Evolutionary conservation across 2,888 invertebrate species (phyloP).

Genomic region (Volucella zonaria): DNA sequence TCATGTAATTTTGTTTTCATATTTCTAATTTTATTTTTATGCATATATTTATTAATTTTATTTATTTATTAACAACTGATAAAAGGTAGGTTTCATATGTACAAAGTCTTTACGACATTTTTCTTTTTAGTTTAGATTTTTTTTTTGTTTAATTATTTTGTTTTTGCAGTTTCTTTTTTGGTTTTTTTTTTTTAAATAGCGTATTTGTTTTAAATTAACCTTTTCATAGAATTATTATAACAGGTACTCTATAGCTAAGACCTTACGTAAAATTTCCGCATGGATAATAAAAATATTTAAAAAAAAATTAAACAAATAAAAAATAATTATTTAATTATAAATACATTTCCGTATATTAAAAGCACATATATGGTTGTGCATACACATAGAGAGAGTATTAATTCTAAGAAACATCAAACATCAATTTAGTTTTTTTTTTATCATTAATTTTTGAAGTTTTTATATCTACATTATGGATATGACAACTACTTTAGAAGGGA

Average conservation of each 20-base stretch:
- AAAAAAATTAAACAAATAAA: constrained; percentile 15
- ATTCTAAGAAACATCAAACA: constrained; percentile 30
- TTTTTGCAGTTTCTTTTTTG: constrained; percentile 41
- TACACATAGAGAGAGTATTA: constrained; percentile 30
- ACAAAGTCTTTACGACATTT: constrained; percentile 51
- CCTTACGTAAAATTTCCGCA: constrained; percentile 77
- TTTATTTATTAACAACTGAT: constrained; percentile 49
- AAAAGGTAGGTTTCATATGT: constrained; percentile 63
- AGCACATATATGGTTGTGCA: constrained; percentile 43
- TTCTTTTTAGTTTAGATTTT: constrained; percentile 28
- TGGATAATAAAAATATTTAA: constrained; percentile 56
- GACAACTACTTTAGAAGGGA: no score
- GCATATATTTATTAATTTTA: constrained; percentile 44
- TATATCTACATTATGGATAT: not conserved
- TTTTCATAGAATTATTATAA: constrained; percentile 76
- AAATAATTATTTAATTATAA: no score
- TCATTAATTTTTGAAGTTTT: constrained; percentile 1
- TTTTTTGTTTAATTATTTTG: constrained; percentile 14
- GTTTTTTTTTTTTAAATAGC: constrained; percentile 44
- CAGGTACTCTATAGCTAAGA: constrained; percentile 84
- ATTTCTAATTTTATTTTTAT: constrained; percentile 11
- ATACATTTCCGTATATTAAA: constrained; percentile 36
- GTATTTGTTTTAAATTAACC: constrained; percentile 57
- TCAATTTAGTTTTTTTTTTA: not conserved
- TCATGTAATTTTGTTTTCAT: constrained; percentile 31